Conservation (phyloP, 2,797 vertebrate species). For the Urocyon cinereoargenteus region DNA sequence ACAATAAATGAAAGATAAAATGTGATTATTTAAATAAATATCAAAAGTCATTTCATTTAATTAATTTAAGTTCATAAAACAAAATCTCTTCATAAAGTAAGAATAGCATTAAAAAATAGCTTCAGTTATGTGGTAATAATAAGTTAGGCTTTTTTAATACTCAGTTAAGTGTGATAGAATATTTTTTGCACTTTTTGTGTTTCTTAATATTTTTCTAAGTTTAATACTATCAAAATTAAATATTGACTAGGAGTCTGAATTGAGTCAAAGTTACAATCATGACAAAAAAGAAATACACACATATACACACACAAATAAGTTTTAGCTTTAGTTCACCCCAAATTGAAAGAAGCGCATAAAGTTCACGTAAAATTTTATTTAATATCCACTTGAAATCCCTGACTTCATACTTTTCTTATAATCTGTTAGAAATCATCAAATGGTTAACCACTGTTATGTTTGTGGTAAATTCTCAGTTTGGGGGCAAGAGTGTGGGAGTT, state of each 20-base stretch:
- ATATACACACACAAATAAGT: neutral
- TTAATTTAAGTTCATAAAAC: neutral
- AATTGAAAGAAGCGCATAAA: neutral
- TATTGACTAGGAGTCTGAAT: neutral
- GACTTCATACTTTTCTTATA: neutral
- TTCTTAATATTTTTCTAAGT: neutral
- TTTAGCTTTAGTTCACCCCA: neutral
- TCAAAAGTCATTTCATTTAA: neutral
- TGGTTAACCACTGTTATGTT: neutral
- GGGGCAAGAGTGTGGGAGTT: neutral
- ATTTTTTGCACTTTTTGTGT: neutral
- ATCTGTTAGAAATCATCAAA: neutral
- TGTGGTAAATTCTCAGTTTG: neutral
- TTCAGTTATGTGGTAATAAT: neutral
- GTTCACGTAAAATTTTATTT: neutral
- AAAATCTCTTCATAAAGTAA: neutral
- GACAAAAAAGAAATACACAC: neutral
- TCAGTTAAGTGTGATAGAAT: neutral
- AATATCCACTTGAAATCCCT: neutral
- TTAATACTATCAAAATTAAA: constrained; percentile 23
- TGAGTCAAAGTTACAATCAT: constrained; percentile 16
- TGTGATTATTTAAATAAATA: neutral
- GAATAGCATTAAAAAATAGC: neutral
- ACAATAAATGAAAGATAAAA: neutral
- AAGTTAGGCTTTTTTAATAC: neutral